Conservation (phyloP, 2,888 invertebrate genomes). For the Trisateles emortualis region DNA sequence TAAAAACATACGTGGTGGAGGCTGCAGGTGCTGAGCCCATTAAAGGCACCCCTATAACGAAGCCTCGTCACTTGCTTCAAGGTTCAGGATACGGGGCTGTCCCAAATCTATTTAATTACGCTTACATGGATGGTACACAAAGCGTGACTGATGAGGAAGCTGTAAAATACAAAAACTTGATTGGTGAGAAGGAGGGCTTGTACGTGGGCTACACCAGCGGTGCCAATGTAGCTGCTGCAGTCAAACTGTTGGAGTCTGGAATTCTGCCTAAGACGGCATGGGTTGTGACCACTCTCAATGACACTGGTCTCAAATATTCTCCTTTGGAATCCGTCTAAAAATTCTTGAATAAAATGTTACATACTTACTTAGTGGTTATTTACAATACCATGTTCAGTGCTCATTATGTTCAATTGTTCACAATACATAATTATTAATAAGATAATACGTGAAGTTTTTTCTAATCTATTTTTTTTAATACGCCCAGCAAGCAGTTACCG, state of each 20-base stretch:
- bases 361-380: no score
- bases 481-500: no score
- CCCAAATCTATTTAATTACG: slow-evolving; percentile 73
- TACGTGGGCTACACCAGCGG: slow-evolving; percentile 81
- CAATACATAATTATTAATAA: no score
- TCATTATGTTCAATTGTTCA: no score
- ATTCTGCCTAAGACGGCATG: slow-evolving; percentile 71
- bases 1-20: slow-evolving; percentile 73
- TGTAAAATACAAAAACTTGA: slow-evolving; percentile 65
- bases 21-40: slow-evolving; percentile 77
- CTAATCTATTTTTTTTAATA: no score
- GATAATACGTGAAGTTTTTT: no score
- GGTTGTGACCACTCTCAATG: slow-evolving; percentile 76
- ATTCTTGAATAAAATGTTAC: no score
- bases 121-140: slow-evolving; percentile 73
- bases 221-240: slow-evolving; percentile 79
- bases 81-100: slow-evolving; percentile 80
- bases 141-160: slow-evolving; percentile 76
- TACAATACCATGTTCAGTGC: no score
- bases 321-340: slow-evolving; percentile 1
- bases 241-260: slow-evolving; percentile 73
- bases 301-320: slow-evolving; percentile 76
- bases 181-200: slow-evolving; percentile 77
- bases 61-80: slow-evolving; percentile 78
- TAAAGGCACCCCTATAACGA: slow-evolving; percentile 72